Evolutionary conservation across 2,113 vertebrate species (phyloP).

Genomic region (Lontra canadensis): DNA sequence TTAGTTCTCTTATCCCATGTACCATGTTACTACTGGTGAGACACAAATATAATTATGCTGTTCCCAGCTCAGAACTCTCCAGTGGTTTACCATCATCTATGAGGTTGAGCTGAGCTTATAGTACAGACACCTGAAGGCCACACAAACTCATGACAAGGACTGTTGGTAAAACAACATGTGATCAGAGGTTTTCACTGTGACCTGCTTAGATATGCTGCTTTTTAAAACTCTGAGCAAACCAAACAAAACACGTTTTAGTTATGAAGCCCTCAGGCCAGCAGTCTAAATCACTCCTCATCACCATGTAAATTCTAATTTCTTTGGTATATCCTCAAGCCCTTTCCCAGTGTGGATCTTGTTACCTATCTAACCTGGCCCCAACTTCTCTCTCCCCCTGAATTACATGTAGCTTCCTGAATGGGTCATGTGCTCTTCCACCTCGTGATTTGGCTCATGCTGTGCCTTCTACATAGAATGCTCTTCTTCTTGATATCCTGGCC

Average conservation of each 20-base stretch:
- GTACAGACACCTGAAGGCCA: background rate
- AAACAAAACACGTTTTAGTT: background rate
- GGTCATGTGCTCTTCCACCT: background rate
- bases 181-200: background rate
- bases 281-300: background rate
- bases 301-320: background rate
- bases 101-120: background rate
- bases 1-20: background rate
- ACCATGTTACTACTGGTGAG: background rate
- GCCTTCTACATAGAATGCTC: background rate
- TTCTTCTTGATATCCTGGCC: background rate
- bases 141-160: background rate
- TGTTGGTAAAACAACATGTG: background rate
- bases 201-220: background rate
- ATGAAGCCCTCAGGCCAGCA: background rate
- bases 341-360: background rate
- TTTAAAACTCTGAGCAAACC: background rate
- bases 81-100: background rate
- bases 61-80: background rate
- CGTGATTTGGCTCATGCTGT: background rate
- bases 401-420: background rate
- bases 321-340: background rate
- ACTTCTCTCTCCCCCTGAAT: background rate
- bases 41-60: background rate
- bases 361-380: background rate